These are phyloP conservation scores for Coturnix japonica DNA, from an alignment of 2,113 vertebrate species.

Conservation along the genomic window DNA sequence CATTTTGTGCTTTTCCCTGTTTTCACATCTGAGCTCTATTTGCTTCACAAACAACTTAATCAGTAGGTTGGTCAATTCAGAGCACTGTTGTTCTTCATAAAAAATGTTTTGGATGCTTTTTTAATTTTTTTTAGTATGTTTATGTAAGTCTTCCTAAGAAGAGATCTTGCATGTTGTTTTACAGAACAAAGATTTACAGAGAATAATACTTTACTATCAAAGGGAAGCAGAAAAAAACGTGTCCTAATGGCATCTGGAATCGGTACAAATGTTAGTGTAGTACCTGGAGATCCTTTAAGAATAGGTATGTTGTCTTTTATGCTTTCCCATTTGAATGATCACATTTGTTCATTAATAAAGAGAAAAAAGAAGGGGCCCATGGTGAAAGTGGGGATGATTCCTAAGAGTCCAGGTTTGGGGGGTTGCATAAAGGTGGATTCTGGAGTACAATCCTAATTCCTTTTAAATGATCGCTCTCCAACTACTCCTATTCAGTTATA, in stretches of 20 bases:
- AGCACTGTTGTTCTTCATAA: background rate
- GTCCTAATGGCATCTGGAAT: slow-evolving; percentile 80
- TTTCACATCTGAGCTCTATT: background rate
- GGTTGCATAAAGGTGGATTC: background rate
- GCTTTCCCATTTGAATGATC: background rate
- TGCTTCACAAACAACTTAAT: background rate
- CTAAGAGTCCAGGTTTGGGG: background rate
- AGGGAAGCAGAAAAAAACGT: slow-evolving; percentile 74
- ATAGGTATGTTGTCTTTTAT: slow-evolving; percentile 76
- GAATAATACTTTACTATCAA: slow-evolving; percentile 16
- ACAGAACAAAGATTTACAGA: slow-evolving; percentile 43
- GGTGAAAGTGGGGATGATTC: background rate
- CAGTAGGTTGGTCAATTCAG: background rate
- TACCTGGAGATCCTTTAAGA: slow-evolving; percentile 77
- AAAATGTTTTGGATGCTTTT: background rate
- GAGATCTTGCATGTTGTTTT: background rate
- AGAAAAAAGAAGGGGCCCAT: rapidly evolving
- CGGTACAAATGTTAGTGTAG: slow-evolving; percentile 74
- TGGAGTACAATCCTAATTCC: background rate
- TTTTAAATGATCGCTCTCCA: background rate
- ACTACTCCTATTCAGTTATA: background rate
- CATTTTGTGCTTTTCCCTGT: background rate
- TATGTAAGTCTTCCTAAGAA: slow-evolving; percentile 2
- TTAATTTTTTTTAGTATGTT: background rate
- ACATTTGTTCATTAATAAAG: background rate